Conservation (phyloP, 2,113 vertebrate species). For the Dryoscopus gambensis region DNA sequence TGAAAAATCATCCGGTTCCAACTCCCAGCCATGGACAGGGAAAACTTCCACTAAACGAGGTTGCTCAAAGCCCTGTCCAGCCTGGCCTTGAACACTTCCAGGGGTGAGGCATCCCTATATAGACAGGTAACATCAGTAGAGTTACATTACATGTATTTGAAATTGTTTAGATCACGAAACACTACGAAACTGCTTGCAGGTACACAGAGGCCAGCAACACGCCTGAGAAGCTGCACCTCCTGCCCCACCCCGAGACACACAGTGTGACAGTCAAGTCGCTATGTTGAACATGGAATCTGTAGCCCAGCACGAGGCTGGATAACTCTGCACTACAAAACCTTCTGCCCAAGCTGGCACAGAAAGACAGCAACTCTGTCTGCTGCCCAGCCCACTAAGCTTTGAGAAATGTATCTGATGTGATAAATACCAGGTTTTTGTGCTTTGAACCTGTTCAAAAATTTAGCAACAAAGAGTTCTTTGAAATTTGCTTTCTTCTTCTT, state of each 20-base stretch:
- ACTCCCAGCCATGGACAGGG: not conserved
- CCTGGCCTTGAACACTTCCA: not conserved
- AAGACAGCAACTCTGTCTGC: not conserved
- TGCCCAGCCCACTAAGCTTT: not conserved
- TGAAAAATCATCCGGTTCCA: not conserved
- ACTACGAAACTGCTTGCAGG: not conserved
- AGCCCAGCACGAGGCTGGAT: fast-evolving
- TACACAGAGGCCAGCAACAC: not conserved
- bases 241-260: not conserved
- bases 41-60: not conserved
- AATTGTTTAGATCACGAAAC: not conserved
- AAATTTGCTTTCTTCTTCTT: not conserved
- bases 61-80: not conserved
- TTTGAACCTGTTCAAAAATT: not conserved
- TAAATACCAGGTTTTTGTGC: not conserved
- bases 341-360: not conserved
- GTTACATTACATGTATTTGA: not conserved
- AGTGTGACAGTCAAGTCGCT: fast-evolving
- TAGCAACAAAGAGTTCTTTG: not conserved
- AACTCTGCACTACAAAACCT: not conserved
- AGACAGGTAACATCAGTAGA: not conserved
- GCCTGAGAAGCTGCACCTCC: not conserved
- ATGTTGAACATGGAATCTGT: not conserved
- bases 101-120: not conserved
- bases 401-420: not conserved